A percentile compares a stretch with the other conserved stretches of the same genome.
Conservation (phyloP, 1,140 invertebrate genomes). For the Platyscapa corneri region DNA sequence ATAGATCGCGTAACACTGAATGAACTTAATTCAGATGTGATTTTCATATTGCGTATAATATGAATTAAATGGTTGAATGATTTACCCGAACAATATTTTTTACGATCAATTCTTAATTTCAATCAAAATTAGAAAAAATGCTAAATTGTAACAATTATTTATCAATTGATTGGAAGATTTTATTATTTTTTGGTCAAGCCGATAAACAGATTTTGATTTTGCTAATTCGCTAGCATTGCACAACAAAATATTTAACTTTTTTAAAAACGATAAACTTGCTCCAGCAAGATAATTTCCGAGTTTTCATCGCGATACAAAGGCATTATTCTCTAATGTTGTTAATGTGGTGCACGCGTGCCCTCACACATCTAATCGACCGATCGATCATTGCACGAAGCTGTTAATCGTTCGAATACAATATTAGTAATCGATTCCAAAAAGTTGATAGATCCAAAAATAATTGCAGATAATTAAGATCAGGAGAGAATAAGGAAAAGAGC, state of each 20-base stretch:
- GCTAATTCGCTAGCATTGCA: too few species aligned
- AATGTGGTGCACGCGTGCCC: neutral
- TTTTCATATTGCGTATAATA: too few species aligned
- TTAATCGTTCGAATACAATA: conserved; percentile 60
- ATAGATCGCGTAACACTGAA: neutral
- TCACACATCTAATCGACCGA: conserved; percentile 47
- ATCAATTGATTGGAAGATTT: too few species aligned
- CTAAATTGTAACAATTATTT: too few species aligned
- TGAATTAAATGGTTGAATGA: too few species aligned
- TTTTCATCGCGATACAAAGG: neutral
- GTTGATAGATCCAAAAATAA: conserved; percentile 69
- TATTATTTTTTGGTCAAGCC: too few species aligned
- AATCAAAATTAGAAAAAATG: too few species aligned
- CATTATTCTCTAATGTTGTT: neutral
- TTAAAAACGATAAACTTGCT: neutral
- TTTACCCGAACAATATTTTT: too few species aligned
- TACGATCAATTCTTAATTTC: too few species aligned
- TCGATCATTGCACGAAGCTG: conserved; percentile 57
- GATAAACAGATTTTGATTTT: too few species aligned
- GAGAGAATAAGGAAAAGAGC: neutral
- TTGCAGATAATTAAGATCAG: conserved; percentile 55
- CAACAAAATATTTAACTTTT: neutral
- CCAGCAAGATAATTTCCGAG: neutral
- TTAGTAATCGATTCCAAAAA: conserved; percentile 39
- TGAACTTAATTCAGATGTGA: too few species aligned